phyloP scores from a whole-genome alignment of 2,113 vertebrate species.

The Corythornis vintsioides region DNA sequence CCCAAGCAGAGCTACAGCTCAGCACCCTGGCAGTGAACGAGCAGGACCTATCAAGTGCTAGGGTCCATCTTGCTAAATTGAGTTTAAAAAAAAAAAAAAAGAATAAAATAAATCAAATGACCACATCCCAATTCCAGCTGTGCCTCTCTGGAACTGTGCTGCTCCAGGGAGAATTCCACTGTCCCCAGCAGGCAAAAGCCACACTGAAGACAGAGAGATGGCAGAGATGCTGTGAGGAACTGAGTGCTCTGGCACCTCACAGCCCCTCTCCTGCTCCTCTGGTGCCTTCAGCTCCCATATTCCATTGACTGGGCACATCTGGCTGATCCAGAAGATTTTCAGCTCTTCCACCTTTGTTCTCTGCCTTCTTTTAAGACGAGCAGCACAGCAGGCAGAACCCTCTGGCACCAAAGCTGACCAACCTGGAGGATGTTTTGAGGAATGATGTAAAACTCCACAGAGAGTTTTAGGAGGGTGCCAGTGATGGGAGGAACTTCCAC shows the following conservation, averaged over 20 bases:
- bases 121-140: background rate
- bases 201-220: background rate
- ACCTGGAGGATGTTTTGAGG: background rate
- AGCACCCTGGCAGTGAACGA: background rate
- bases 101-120: background rate
- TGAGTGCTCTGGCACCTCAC: background rate
- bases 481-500: rapidly evolving
- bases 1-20: background rate
- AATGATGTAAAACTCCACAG: background rate
- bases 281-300: background rate
- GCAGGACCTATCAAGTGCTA: background rate
- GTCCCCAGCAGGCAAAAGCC: constrained; percentile 36
- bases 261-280: background rate
- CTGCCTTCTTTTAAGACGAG: constrained; percentile 39
- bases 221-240: background rate
- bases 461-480: background rate
- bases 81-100: background rate
- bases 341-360: constrained; percentile 53
- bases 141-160: constrained; percentile 36
- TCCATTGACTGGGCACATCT: background rate
- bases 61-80: background rate
- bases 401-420: background rate
- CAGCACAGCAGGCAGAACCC: constrained; percentile 15
- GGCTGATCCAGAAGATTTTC: constrained; percentile 35
- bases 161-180: constrained; percentile 3